Conservation (phyloP, 2,113 vertebrate genomes). For the Rhabdornis inornatus region DNA sequence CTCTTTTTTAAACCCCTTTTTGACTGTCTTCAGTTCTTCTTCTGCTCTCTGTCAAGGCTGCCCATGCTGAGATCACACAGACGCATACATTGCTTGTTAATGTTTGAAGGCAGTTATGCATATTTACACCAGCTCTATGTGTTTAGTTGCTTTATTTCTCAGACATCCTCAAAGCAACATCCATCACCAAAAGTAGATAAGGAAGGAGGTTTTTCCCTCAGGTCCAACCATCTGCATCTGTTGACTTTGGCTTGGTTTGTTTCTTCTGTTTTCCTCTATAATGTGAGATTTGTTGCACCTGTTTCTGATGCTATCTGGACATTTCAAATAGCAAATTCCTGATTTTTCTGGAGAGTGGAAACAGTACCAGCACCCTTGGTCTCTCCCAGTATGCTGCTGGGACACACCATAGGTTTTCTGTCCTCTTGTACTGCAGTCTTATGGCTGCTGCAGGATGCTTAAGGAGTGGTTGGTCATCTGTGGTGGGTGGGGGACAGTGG, state of each 20-base stretch:
- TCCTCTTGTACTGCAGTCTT: not conserved
- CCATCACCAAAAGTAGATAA: not conserved
- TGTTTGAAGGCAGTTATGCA: not conserved
- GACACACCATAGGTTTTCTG: not conserved
- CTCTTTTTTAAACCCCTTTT: not conserved
- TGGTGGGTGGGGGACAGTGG: not conserved
- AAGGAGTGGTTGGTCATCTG: not conserved
- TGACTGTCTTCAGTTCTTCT: not conserved
- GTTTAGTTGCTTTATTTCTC: not conserved
- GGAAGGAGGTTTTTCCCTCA: not conserved
- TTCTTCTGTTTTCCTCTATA: not conserved
- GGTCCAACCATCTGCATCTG: not conserved
- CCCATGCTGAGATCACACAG: not conserved
- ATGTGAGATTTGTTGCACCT: not conserved
- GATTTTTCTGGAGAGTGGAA: not conserved
- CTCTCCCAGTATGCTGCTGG: not conserved
- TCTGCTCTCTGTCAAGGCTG: not conserved
- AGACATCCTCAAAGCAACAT: not conserved
- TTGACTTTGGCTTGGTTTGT: not conserved
- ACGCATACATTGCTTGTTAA: not conserved
- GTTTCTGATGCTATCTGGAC: not conserved
- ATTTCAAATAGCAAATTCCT: not conserved
- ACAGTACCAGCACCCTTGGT: not conserved
- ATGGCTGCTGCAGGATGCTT: not conserved
- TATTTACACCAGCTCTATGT: not conserved